Percentiles rank a stretch among this genome's conserved stretches.
These are phyloP conservation scores for Metalampra italica DNA, from an alignment of 2,888 invertebrate genomes.

Conservation along the genomic window DNA sequence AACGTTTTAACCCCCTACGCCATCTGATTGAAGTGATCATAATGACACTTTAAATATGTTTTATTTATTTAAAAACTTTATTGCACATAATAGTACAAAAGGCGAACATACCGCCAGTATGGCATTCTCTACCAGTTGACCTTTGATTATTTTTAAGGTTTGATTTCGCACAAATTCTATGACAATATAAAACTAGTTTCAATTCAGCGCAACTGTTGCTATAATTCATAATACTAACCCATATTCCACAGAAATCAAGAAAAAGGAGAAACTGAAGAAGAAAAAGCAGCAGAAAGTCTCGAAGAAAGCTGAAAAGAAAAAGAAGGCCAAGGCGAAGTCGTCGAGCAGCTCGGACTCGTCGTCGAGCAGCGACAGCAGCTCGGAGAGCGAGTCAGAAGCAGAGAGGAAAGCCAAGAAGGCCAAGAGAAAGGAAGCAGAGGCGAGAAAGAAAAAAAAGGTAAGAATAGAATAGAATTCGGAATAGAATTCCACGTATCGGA, in stretches of 20 bases:
- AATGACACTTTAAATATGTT: no score
- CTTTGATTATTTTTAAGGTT: no score
- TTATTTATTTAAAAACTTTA: no score
- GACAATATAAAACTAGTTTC: neutral
- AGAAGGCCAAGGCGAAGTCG: constrained; percentile 34
- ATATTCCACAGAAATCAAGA: constrained; percentile 40
- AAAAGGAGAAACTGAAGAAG: constrained; percentile 47
- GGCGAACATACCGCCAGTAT: no score
- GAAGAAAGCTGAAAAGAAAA: constrained; percentile 50
- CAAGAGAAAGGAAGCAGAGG: constrained; percentile 14
- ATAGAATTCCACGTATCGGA: no score
- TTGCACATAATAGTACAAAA: no score
- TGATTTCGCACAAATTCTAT: no score
- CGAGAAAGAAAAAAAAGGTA: constrained; percentile 18
- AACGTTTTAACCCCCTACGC: no score
- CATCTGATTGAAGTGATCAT: no score
- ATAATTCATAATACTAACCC: neutral
- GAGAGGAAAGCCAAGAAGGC: constrained; percentile 12
- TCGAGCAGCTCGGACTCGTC: constrained; percentile 38
- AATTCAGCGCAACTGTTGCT: neutral
- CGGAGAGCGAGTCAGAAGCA: constrained; percentile 33
- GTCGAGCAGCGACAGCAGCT: constrained; percentile 36
- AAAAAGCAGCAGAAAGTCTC: constrained; percentile 52
- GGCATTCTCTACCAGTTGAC: no score
- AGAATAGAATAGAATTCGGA: neutral